These are phyloP conservation scores for Bradypodion pumilum DNA, from an alignment of 2,797 vertebrate genomes.

Conservation along the genomic window DNA sequence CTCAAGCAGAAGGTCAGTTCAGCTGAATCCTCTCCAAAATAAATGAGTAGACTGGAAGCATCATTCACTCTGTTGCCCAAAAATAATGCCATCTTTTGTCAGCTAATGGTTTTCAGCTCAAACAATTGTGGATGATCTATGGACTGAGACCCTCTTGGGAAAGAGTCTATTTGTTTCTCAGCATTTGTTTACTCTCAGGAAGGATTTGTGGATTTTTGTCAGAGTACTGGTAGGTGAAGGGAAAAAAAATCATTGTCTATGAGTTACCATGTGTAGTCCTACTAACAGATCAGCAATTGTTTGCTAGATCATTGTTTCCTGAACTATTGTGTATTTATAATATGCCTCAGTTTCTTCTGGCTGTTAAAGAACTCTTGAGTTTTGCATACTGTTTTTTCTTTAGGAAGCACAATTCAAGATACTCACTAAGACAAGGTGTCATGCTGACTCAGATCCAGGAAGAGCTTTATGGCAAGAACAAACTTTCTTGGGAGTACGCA, in stretches of 20 bases:
- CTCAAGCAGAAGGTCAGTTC: not conserved
- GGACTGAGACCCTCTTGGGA: not conserved
- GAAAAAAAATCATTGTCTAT: not conserved
- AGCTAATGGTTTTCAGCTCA: conserved; percentile 10
- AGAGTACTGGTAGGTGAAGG: not conserved
- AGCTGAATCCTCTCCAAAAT: not conserved
- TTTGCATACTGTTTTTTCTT: not conserved
- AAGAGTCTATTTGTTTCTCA: not conserved
- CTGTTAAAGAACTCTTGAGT: not conserved
- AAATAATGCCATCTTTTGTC: not conserved
- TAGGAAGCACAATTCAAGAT: not conserved
- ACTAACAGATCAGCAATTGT: not conserved
- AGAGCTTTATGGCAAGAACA: too few relatives aligned
- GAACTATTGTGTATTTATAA: not conserved
- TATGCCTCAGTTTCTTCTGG: not conserved
- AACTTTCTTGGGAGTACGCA: too few relatives aligned
- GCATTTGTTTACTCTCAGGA: not conserved
- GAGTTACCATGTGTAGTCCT: not conserved
- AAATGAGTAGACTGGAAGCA: conserved; percentile 13
- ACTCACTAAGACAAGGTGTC: not conserved
- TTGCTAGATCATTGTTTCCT: conserved; percentile 1
- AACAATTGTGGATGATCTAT: not conserved
- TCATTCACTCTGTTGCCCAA: not conserved
- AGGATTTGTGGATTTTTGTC: fast-evolving
- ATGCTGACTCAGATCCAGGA: too few relatives aligned